Percentiles rank a stretch among this genome's conserved stretches.
These are phyloP conservation scores for Scophthalmus maximus DNA, from an alignment of 2,113 vertebrate species.

Conservation along the genomic window DNA sequence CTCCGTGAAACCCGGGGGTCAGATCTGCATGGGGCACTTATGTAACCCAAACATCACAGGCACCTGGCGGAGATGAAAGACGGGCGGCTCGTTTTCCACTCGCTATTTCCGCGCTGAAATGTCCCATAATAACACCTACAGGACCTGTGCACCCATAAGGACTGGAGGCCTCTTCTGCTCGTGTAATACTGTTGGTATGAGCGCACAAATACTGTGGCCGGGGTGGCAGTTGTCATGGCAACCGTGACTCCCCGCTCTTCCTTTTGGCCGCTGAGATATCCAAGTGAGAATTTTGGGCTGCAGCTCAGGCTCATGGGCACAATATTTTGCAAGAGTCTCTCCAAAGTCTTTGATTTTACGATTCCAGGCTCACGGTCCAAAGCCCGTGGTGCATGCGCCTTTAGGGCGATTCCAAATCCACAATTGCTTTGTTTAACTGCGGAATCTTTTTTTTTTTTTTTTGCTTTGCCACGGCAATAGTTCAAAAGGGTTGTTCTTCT, in stretches of 20 bases:
- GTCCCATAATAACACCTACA: slow-evolving; percentile 20
- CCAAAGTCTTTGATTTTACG: too few species aligned
- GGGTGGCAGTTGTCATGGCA: slow-evolving; percentile 55
- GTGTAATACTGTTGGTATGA: slow-evolving; percentile 40
- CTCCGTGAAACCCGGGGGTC: slow-evolving; percentile 43
- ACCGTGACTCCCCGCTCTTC: neutral
- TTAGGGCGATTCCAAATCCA: too few species aligned
- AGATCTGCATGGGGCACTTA: slow-evolving; percentile 50
- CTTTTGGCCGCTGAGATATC: slow-evolving; percentile 20
- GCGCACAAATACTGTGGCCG: slow-evolving; percentile 36
- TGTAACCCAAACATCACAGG: slow-evolving; percentile 58
- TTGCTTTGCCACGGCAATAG: too few species aligned
- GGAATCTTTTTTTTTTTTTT: too few species aligned
- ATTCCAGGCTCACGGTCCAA: too few species aligned
- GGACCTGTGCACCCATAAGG: slow-evolving; percentile 19
- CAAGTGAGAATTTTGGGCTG: slow-evolving; percentile 49
- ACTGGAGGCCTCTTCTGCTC: slow-evolving; percentile 6
- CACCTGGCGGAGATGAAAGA: slow-evolving; percentile 72
- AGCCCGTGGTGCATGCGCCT: too few species aligned
- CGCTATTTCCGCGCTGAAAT: slow-evolving; percentile 56
- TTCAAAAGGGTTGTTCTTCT: too few species aligned
- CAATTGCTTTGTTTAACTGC: too few species aligned
- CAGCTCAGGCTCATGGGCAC: slow-evolving; percentile 8
- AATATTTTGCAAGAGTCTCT: neutral
- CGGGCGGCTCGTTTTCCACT: slow-evolving; percentile 51